Conservation (phyloP, 1,140 invertebrate genomes). For the Scaptomyza graminum region DNA sequence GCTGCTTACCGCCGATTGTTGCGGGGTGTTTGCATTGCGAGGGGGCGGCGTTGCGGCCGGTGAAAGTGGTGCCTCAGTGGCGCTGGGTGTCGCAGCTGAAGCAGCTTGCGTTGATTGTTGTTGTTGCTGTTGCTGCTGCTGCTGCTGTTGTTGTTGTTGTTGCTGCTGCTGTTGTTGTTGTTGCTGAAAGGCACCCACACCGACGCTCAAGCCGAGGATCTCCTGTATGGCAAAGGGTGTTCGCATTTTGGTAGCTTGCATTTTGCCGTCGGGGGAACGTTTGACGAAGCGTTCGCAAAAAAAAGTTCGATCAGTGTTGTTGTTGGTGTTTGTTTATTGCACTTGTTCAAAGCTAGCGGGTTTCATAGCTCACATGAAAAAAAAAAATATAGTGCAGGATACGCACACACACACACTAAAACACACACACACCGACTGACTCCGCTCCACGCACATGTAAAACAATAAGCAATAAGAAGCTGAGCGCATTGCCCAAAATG, state of each 20-base stretch:
- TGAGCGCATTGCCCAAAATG: neutral
- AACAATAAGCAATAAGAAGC: slow-evolving; percentile 1
- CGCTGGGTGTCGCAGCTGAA: slow-evolving; percentile 61
- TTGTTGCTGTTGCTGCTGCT: slow-evolving; percentile 43
- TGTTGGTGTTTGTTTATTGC: slow-evolving; percentile 37
- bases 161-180: slow-evolving; percentile 57
- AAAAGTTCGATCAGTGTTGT: slow-evolving; percentile 3
- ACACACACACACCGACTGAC: neutral
- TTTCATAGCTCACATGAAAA: slow-evolving; percentile 26
- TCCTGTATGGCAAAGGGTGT: slow-evolving; percentile 96
- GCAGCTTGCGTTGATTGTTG: slow-evolving; percentile 44
- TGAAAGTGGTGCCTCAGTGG: slow-evolving; percentile 61
- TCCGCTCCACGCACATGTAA: slow-evolving; percentile 6
- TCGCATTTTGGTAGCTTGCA: slow-evolving; percentile 85
- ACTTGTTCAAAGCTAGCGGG: slow-evolving; percentile 35
- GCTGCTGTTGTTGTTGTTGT: slow-evolving; percentile 47
- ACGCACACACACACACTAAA: neutral
- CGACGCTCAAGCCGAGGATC: slow-evolving; percentile 91
- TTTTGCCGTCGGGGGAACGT: slow-evolving; percentile 64
- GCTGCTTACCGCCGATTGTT: slow-evolving; percentile 42
- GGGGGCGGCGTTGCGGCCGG: slow-evolving; percentile 70
- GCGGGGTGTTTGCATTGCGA: slow-evolving; percentile 56
- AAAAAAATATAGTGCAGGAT: slow-evolving; percentile 8
- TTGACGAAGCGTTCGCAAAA: slow-evolving; percentile 8
- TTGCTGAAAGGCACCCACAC: slow-evolving; percentile 76